Evolutionary conservation across 1,140 invertebrate species (phyloP), one percentile per base, ranked within the genome.

Genomic region (Meloidogyne hapla): DNA sequence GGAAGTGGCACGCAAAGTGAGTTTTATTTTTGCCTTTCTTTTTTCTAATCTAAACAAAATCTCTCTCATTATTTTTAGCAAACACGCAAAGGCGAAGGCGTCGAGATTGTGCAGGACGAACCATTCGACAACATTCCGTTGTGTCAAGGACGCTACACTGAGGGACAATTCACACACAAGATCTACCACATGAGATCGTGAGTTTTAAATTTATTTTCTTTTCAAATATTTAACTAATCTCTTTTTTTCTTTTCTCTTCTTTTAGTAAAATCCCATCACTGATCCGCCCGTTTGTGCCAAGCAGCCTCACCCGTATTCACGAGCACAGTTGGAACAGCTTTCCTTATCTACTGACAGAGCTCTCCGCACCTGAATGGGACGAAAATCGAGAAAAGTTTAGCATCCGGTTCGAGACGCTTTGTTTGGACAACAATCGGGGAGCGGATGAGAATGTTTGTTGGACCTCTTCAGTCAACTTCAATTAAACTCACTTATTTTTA

Each of bases 301-400:
- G 95, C 89, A 94, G 94, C 33, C 93, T 94, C 33, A 89, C 99
- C 87, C 94, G 96, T 90, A 93, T 99, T 76, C 95, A 98, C 86
- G 97, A 99, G 90, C 94, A 98, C 89, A 96, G 96, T 78, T 99
- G 97, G 96, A 99, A 99, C 90, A 96, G 96, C 26, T 99, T 98
- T 90, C 42, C 42, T 1, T 45, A 45, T 45, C 18, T 45, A 18
- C 13, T 45, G 42, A 45, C 42, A 15, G 42, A 45, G 4, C 5
- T 45, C 13, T 45, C 13, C 42, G 42, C 42, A 45, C 42, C 42
- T 45, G 42, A 45, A 45, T 45, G 42, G 42, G 42, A 45, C 13
- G 42, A 15, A 45, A 45, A 45, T 45, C 12, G 42, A 45, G 42
- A 45, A 45, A 45, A 8, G 4, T 45, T 45, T 45, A 45, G 42